These are phyloP conservation scores for Vannuccia rotundouncinata DNA, from an alignment of 2,888 invertebrate species.

Conservation along the genomic window DNA sequence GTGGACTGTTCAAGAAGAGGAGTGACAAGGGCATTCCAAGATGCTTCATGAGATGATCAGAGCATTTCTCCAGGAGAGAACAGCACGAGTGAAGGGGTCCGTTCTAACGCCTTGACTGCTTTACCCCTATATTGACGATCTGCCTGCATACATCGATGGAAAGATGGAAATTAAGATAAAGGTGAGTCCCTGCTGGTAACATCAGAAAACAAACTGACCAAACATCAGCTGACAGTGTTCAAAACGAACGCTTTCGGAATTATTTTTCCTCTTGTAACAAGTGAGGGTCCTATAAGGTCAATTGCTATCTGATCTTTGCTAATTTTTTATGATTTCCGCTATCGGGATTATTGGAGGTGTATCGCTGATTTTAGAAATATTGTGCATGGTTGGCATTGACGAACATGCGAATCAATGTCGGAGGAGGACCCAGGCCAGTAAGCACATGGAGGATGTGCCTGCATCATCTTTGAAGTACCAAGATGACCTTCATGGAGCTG, in stretches of 20 bases:
- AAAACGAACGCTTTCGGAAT: constrained; percentile 18
- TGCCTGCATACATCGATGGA: no score
- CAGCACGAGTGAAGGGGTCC: no score
- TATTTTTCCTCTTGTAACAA: constrained; percentile 14
- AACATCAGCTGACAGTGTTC: constrained; percentile 18
- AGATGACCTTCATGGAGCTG: constrained; percentile 29
- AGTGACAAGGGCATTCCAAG: no score
- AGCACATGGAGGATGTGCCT: neutral
- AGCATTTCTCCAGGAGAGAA: no score
- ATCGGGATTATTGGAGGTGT: constrained; percentile 17
- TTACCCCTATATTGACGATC: no score
- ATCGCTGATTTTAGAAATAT: constrained; percentile 19
- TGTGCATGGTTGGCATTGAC: constrained; percentile 29
- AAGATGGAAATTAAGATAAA: no score
- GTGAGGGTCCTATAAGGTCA: constrained; percentile 24
- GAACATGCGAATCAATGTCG: constrained; percentile 8
- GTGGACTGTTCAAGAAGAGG: no score
- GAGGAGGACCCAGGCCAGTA: constrained; percentile 24
- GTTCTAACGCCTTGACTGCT: no score
- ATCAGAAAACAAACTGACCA: no score
- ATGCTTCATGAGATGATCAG: no score
- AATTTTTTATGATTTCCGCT: constrained; percentile 1
- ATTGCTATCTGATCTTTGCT: constrained; percentile 2
- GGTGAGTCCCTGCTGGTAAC: no score
- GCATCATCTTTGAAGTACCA: constrained; percentile 25